Evolutionary conservation across 2,113 vertebrate species (phyloP).

Genomic region (Pelecanus crispus): DNA sequence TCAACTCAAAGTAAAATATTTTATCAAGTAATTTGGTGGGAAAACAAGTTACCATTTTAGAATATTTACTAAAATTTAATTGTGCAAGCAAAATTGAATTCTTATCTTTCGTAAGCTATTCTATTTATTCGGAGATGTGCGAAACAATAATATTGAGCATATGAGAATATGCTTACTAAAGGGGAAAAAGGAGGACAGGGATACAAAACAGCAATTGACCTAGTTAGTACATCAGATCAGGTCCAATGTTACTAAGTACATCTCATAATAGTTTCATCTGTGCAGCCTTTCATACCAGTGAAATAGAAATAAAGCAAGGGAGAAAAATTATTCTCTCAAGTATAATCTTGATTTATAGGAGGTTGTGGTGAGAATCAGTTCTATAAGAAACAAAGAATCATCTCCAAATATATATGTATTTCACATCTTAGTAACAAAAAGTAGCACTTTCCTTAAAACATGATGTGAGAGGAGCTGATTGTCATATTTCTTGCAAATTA

Average conservation of each 20-base stretch:
- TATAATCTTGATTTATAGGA: neutral
- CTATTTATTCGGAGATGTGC: neutral
- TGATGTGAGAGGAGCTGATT: neutral
- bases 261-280: neutral
- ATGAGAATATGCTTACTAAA: neutral
- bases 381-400: neutral
- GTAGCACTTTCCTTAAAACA: neutral
- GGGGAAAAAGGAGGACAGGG: neutral
- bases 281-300: neutral
- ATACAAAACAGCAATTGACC: neutral
- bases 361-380: neutral
- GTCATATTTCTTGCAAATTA: neutral
- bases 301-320: neutral
- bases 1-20: neutral
- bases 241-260: neutral
- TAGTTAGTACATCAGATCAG: neutral
- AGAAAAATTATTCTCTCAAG: neutral
- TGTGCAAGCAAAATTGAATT: neutral
- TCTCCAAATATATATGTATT: neutral
- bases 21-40: neutral
- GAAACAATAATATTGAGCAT: neutral
- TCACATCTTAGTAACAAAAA: neutral
- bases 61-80: neutral
- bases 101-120: neutral
- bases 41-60: neutral